Evolutionary conservation across 2,797 vertebrate species (phyloP).

Genomic region (Syngnathus rostellatus): DNA sequence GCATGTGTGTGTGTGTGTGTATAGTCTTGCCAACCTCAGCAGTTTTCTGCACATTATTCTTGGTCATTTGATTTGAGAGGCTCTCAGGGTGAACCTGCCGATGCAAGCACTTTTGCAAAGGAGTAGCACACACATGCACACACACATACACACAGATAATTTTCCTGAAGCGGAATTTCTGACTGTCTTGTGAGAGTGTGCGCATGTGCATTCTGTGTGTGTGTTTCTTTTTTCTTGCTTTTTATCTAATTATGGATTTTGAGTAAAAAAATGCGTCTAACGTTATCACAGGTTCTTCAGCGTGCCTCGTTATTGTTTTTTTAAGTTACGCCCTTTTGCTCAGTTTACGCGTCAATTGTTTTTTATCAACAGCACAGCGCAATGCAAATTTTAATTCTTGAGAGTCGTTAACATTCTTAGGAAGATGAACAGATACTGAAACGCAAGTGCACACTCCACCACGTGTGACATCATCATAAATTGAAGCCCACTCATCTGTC

Average conservation of each 20-base stretch:
- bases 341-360: neutral
- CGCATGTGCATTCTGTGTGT: conserved; percentile 3
- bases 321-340: neutral
- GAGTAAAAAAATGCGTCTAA: neutral
- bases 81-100: conserved; percentile 53
- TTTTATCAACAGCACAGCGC: neutral
- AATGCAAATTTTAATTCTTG: neutral
- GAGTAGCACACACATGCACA: conserved; percentile 11
- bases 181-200: conserved; percentile 7
- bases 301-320: neutral
- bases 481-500: neutral
- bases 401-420: neutral
- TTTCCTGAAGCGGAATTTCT: conserved; percentile 7
- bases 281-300: neutral
- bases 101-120: conserved; percentile 55
- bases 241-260: neutral
- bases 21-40: conserved; percentile 53
- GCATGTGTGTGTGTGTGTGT: conserved; percentile 13
- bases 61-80: conserved; percentile 62
- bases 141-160: conserved; percentile 5
- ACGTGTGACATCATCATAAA: neutral
- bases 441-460: neutral
- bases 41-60: conserved; percentile 60
- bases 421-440: neutral
- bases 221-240: neutral